Evolutionary conservation across 2,113 vertebrate species (phyloP).

Genomic region (Progne subis): DNA sequence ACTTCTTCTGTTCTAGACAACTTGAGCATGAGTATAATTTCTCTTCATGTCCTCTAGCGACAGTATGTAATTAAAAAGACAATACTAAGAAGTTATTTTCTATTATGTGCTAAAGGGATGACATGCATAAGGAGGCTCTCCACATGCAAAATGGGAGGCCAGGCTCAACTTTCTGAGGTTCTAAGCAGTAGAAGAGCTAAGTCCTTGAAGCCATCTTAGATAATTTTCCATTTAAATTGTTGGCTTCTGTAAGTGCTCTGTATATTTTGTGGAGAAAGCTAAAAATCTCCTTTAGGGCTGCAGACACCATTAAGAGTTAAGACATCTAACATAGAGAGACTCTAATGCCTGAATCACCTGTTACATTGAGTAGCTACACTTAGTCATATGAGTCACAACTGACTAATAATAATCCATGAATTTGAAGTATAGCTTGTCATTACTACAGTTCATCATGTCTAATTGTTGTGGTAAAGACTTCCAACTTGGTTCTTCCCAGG

Average conservation of each 20-base stretch:
- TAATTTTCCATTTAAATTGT: neutral
- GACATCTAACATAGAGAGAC: neutral
- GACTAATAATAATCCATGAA: neutral
- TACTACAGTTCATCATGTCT: neutral
- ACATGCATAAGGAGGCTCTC: neutral
- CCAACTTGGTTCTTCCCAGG: neutral
- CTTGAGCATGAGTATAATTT: no score
- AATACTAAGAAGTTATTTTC: neutral
- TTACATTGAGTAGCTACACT: neutral
- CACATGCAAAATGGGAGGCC: rapidly evolving
- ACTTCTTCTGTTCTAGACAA: no score
- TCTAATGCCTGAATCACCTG: neutral
- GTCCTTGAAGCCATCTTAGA: neutral
- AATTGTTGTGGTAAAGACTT: neutral
- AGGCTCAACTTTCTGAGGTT: neutral
- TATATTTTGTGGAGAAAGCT: neutral
- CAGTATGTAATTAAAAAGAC: neutral
- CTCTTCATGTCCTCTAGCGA: no score
- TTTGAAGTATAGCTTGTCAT: neutral
- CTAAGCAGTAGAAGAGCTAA: neutral
- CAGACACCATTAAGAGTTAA: neutral
- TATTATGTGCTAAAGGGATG: neutral
- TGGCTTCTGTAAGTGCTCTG: neutral
- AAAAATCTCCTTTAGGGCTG: neutral
- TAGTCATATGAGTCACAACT: neutral